Evolutionary conservation across 2,113 vertebrate species (phyloP).

Genomic region (Fregata magnificens): DNA sequence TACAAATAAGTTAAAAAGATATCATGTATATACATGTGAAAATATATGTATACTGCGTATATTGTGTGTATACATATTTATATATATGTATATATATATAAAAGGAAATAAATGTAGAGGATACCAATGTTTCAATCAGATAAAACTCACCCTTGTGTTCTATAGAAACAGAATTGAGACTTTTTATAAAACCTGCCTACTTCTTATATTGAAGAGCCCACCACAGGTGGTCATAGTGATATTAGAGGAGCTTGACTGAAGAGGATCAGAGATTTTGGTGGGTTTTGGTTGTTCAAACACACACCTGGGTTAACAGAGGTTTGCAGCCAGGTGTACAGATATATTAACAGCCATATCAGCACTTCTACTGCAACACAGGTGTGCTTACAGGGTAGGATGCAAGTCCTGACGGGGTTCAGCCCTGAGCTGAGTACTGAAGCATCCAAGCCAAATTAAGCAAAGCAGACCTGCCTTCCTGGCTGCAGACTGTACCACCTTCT

Average conservation of each 20-base stretch:
- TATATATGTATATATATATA: no score
- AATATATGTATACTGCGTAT: neutral
- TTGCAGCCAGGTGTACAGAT: neutral
- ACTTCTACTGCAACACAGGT: neutral
- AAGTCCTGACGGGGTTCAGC: neutral
- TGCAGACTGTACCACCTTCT: neutral
- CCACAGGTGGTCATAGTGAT: neutral
- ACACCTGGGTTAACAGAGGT: neutral
- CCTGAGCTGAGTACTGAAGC: neutral
- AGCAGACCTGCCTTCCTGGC: neutral
- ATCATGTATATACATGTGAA: neutral
- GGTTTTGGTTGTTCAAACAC: neutral
- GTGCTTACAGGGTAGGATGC: neutral
- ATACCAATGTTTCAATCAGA: neutral
- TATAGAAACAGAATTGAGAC: neutral
- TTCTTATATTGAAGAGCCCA: neutral
- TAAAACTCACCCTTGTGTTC: neutral
- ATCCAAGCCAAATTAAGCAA: neutral
- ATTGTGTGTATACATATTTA: neutral
- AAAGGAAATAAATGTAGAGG: neutral
- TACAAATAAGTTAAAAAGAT: neutral
- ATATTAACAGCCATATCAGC: rapidly evolving
- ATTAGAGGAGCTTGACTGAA: neutral
- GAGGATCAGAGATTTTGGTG: neutral
- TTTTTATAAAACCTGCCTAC: neutral